Evolutionary conservation across 2,113 vertebrate species (phyloP).

Genomic region (Rhinichthys klamathensis): DNA sequence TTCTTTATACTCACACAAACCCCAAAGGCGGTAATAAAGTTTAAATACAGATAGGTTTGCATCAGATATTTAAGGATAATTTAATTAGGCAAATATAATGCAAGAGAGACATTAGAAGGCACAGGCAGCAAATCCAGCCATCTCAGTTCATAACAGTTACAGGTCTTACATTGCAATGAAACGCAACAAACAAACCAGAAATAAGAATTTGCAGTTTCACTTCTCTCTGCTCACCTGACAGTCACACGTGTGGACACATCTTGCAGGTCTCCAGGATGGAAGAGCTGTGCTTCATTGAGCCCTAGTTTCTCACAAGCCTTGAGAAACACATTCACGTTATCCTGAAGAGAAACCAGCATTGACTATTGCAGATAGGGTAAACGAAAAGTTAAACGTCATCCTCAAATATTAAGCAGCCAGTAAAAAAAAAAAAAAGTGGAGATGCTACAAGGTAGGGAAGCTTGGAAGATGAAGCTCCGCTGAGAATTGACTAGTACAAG

Average conservation of each 20-base stretch:
- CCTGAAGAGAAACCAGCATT: constrained; percentile 79
- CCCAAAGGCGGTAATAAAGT: background rate
- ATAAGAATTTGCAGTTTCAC: background rate
- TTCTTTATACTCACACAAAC: background rate
- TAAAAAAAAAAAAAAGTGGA: background rate
- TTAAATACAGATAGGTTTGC: background rate
- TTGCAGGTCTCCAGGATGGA: constrained; percentile 96
- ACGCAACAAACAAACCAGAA: background rate
- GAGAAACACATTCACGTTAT: constrained; percentile 96
- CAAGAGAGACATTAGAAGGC: background rate
- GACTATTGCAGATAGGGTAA: constrained; percentile 64
- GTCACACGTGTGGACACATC: constrained; percentile 94
- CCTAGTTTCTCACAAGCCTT: constrained; percentile 93
- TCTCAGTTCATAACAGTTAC: background rate
- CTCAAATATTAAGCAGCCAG: background rate
- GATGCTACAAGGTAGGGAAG: background rate
- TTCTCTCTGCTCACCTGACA: constrained; percentile 84
- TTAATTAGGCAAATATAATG: background rate
- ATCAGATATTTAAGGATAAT: background rate
- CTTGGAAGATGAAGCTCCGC: background rate
- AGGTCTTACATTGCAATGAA: background rate
- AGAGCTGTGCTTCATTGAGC: constrained; percentile 96
- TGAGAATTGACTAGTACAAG: background rate
- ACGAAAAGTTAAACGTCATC: background rate
- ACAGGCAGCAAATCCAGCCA: background rate